Evolutionary conservation across 1,140 invertebrate genomes (phyloP).

Genomic region (Cataglyphis hispanica): DNA sequence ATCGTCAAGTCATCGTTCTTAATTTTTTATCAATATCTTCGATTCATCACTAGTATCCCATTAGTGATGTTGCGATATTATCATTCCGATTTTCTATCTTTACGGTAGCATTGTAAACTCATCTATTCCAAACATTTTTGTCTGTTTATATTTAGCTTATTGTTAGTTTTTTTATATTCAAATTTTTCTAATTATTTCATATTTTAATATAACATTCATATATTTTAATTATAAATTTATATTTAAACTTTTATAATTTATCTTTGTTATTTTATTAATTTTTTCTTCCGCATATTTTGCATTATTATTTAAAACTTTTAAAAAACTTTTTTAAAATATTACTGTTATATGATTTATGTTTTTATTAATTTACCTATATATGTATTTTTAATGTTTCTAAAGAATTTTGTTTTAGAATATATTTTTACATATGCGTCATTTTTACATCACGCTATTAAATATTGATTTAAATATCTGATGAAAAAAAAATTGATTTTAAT

Average conservation of each 20-base stretch:
- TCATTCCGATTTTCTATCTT: neutral
- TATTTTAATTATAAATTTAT: conserved; percentile 20
- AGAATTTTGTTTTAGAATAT: neutral
- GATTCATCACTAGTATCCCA: neutral
- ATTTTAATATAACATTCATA: neutral
- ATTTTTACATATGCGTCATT: neutral
- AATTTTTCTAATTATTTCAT: conserved; percentile 6
- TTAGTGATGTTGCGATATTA: neutral
- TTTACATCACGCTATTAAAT: neutral
- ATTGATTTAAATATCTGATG: neutral
- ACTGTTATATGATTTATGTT: neutral
- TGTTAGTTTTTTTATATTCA: neutral
- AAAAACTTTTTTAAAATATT: neutral
- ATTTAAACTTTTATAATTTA: neutral
- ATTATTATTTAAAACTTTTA: neutral
- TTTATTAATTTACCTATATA: neutral
- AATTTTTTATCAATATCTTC: conserved; percentile 19
- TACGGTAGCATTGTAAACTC: neutral
- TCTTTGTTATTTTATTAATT: neutral
- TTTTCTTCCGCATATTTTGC: neutral
- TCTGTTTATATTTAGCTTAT: neutral
- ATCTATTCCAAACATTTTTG: neutral
- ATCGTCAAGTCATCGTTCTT: neutral
- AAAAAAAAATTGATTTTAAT: conserved; percentile 15
- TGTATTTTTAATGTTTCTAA: conserved; percentile 1